phyloP scores from a whole-genome alignment of 2,888 invertebrate species.

The Nomada ruficornis region DNA sequence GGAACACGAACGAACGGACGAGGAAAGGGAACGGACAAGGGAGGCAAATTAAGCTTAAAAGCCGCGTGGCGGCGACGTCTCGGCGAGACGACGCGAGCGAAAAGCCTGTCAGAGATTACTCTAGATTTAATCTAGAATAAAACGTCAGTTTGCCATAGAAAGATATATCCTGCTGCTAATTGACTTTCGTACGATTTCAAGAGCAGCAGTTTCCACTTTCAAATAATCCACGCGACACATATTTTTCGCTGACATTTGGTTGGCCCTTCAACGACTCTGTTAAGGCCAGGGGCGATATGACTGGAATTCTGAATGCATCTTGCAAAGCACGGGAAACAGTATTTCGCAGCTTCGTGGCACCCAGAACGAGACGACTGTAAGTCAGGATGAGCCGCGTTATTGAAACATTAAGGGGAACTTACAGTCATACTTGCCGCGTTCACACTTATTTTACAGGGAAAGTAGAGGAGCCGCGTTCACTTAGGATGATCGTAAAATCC shows the following conservation, averaged over 20 bases:
- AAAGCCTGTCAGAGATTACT: constrained; percentile 1
- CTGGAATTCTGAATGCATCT: neutral
- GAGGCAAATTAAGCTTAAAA: constrained; percentile 13
- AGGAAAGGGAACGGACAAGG: neutral
- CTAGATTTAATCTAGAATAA: neutral
- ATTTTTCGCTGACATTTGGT: no score
- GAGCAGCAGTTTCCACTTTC: neutral
- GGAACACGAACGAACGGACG: no score
- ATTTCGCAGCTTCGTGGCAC: neutral
- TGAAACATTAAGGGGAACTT: constrained; percentile 51
- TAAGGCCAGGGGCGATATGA: neutral
- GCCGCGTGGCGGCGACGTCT: neutral
- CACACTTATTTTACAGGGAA: constrained; percentile 35
- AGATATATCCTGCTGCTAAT: neutral
- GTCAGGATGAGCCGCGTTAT: constrained; percentile 26
- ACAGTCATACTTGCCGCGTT: constrained; percentile 26
- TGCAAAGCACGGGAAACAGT: neutral
- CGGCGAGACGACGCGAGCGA: neutral
- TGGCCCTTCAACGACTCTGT: no score
- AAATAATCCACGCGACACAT: neutral
- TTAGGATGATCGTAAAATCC: constrained; percentile 61
- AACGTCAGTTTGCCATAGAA: neutral
- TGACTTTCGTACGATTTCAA: neutral
- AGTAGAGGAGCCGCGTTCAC: constrained; percentile 55
- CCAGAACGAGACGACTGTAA: constrained; percentile 1